A percentile compares a stretch with the other conserved stretches of the same genome.
Evolutionary conservation across 53 echinoderm and acorn worm genomes (phyloP).

Genomic region (Patiria pectinifera): DNA sequence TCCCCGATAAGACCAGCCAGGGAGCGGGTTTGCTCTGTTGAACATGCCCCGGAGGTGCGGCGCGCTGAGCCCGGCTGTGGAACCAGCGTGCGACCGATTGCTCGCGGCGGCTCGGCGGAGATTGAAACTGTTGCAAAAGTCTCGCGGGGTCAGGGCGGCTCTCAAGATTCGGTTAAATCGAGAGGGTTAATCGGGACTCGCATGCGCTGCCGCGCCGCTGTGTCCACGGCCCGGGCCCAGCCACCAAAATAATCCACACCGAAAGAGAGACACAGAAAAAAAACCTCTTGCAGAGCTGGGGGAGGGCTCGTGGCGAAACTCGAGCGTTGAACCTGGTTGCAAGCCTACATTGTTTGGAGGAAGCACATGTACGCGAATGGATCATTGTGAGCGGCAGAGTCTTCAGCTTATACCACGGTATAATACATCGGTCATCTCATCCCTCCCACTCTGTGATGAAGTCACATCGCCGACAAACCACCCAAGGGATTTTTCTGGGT

Average conservation of each 20-base stretch:
- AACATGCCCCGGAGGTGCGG: slow-evolving; percentile 41
- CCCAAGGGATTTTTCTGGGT: too few relatives aligned
- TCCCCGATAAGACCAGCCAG: slow-evolving; percentile 6
- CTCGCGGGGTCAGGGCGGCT: slow-evolving; percentile 46
- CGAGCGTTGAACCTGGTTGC: slow-evolving; percentile 48
- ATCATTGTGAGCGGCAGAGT: not conserved
- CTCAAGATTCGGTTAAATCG: slow-evolving; percentile 48
- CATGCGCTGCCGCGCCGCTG: not conserved
- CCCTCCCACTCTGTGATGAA: not conserved
- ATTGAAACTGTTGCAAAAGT: slow-evolving; percentile 63
- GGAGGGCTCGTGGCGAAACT: slow-evolving; percentile 36
- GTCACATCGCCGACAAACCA: too few relatives aligned
- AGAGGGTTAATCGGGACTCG: slow-evolving; percentile 24
- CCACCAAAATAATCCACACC: not conserved
- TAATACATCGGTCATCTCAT: not conserved
- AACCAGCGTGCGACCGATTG: slow-evolving; percentile 63
- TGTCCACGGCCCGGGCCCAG: not conserved
- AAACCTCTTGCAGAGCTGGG: not conserved
- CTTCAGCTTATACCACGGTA: not conserved
- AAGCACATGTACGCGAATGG: not conserved
- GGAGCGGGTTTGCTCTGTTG: not conserved
- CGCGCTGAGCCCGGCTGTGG: slow-evolving; percentile 50
- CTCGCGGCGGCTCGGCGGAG: slow-evolving; percentile 45
- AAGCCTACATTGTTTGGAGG: not conserved
- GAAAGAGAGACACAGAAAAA: not conserved